Conservation (phyloP, 2,797 vertebrate species). For the Sebastes trivittatus region DNA sequence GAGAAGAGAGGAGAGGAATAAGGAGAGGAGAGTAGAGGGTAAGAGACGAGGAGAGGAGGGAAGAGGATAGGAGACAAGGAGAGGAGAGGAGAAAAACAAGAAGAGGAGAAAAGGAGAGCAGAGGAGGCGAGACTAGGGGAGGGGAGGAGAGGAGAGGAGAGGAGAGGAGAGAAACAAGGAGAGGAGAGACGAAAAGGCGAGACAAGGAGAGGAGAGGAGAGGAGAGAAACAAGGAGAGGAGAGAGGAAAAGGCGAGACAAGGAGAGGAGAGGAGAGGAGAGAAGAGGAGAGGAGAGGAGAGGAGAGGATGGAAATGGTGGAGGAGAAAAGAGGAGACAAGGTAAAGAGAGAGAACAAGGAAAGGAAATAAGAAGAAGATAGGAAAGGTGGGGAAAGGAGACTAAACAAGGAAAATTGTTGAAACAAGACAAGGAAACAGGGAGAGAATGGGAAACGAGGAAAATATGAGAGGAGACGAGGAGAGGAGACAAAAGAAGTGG, state of each 20-base stretch:
- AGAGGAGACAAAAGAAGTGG: not conserved
- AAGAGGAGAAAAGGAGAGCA: too few relatives aligned
- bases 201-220: fast-evolving
- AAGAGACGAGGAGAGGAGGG: too few relatives aligned
- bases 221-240: too few relatives aligned
- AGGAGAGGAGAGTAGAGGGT: too few relatives aligned
- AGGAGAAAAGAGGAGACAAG: not conserved
- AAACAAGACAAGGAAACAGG: not conserved
- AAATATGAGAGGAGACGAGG: too few relatives aligned
- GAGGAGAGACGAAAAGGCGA: fast-evolving
- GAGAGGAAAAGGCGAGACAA: too few relatives aligned
- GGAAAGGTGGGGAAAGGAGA: not conserved
- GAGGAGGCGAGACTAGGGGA: too few relatives aligned
- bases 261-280: not conserved
- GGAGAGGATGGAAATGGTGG: not conserved
- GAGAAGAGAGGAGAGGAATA: too few relatives aligned
- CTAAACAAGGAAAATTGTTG: not conserved
- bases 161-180: fast-evolving
- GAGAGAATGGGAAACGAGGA: not conserved
- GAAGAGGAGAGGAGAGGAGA: not conserved
- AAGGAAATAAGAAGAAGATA: not conserved
- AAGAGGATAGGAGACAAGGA: not conserved
- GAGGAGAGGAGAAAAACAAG: fast-evolving
- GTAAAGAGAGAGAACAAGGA: not conserved
- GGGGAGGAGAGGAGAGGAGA: too few relatives aligned